Evolutionary conservation across 1,140 invertebrate species (phyloP).

Genomic region (Pectinophora gossypiella): DNA sequence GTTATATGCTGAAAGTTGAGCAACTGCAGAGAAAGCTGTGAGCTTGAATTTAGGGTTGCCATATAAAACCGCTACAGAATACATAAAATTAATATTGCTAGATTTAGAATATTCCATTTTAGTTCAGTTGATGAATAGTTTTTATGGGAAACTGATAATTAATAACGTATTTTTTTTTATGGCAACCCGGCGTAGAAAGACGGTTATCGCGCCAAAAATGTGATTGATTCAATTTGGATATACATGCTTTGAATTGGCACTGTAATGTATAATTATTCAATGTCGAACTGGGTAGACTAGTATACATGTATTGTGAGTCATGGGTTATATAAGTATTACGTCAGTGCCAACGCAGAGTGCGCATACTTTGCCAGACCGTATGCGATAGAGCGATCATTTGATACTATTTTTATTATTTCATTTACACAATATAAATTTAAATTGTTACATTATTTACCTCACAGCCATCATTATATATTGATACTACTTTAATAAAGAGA

Average conservation of each 20-base stretch:
- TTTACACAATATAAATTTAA: slow-evolving; percentile 73
- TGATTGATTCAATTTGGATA: background rate
- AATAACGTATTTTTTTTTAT: too few species aligned
- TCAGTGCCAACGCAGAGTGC: background rate
- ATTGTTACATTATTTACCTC: slow-evolving; percentile 71
- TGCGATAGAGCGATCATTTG: slow-evolving; percentile 43
- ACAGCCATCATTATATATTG: slow-evolving; percentile 75
- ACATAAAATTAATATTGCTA: slow-evolving; percentile 1
- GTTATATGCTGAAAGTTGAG: slow-evolving; percentile 49
- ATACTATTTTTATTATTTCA: slow-evolving; percentile 54
- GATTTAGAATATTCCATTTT: background rate
- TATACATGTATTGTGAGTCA: too few species aligned
- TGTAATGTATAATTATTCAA: background rate
- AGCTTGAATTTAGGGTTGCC: slow-evolving; percentile 56
- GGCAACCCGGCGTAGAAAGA: slow-evolving; percentile 24
- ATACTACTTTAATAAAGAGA: slow-evolving; percentile 72
- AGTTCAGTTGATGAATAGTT: too few species aligned
- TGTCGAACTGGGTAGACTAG: too few species aligned
- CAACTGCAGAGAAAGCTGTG: slow-evolving; percentile 70
- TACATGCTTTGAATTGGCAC: background rate
- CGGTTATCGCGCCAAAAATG: slow-evolving; percentile 17
- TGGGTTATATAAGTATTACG: too few species aligned
- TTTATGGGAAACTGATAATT: too few species aligned
- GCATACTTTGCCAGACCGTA: slow-evolving; percentile 28
- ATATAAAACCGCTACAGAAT: too few species aligned